These are phyloP conservation scores for Cheiracanthium punctorium DNA, from an alignment of 2,888 invertebrate species.

Conservation along the genomic window DNA sequence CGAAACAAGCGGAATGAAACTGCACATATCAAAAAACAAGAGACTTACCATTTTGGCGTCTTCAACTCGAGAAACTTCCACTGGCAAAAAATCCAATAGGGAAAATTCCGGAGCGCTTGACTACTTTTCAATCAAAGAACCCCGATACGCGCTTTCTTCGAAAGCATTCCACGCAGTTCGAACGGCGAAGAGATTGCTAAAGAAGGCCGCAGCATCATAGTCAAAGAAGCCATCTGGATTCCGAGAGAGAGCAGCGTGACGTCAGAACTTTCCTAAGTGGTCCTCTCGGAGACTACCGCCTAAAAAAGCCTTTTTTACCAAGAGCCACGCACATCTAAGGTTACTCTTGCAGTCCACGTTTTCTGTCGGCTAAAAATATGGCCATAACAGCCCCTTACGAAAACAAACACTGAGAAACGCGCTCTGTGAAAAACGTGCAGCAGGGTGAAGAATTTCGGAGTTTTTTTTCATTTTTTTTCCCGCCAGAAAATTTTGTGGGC, in stretches of 20 bases:
- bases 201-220: not conserved
- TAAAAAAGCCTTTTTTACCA: constrained; percentile 7
- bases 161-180: not conserved
- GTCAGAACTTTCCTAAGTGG: constrained; percentile 8
- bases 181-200: not conserved
- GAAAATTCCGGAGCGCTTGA: not conserved
- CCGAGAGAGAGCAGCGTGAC: not conserved
- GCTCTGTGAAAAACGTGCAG: not conserved
- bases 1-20: no score
- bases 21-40: no score
- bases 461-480: no score
- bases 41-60: not conserved
- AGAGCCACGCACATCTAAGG: constrained; percentile 4
- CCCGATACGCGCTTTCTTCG: not conserved
- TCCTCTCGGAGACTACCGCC: not conserved
- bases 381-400: not conserved
- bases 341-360: not conserved
- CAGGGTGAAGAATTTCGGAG: not conserved
- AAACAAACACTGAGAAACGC: not conserved
- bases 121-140: not conserved
- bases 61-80: no score
- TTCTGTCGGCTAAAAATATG: constrained; percentile 1
- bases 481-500: not conserved
- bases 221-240: constrained; percentile 4
- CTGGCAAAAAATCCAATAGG: not conserved